Percentiles rank a stretch among this genome's conserved stretches.
phyloP scores from a whole-genome alignment of 2,113 vertebrate genomes.

The Nesogale talazaci region DNA sequence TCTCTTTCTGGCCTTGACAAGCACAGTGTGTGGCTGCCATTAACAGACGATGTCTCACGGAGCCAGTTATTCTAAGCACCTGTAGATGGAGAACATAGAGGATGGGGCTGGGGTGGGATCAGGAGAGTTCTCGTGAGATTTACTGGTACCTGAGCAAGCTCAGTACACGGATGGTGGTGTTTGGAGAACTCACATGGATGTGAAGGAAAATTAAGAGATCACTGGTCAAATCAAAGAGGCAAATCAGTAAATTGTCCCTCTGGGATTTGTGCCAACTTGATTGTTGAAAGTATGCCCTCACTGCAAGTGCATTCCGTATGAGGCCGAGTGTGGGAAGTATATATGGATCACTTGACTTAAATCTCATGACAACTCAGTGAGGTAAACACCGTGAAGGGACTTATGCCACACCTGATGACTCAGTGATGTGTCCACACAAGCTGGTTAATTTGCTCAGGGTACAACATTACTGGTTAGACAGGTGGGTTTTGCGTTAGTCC shows the following conservation, averaged over 20 bases:
- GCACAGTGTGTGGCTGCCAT: conserved; percentile 70
- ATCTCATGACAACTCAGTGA: conserved; percentile 1
- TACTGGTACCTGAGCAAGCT: too few relatives aligned
- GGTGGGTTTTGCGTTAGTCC: not conserved
- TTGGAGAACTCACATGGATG: not conserved
- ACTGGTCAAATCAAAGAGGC: not conserved
- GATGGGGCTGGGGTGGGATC: not conserved
- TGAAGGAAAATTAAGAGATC: not conserved
- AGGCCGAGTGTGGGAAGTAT: conserved; percentile 2
- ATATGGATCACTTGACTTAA: conserved; percentile 17
- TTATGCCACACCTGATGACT: conserved; percentile 9
- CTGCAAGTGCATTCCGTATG: not conserved
- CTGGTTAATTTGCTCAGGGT: conserved; percentile 34
- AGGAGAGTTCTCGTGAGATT: not conserved
- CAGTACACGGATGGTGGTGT: not conserved
- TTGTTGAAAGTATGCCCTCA: not conserved
- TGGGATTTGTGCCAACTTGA: not conserved
- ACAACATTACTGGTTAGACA: not conserved
- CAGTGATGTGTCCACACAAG: conserved; percentile 11
- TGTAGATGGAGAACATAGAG: not conserved
- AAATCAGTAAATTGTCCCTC: not conserved
- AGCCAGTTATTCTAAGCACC: conserved; percentile 47
- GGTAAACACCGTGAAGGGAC: not conserved
- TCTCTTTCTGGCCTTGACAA: conserved; percentile 61
- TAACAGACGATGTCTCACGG: conserved; percentile 40